A percentile compares a stretch with the other conserved stretches of the same genome.
phyloP scores from a whole-genome alignment of 2,797 vertebrate genomes.

The Sandelia bainsii region DNA sequence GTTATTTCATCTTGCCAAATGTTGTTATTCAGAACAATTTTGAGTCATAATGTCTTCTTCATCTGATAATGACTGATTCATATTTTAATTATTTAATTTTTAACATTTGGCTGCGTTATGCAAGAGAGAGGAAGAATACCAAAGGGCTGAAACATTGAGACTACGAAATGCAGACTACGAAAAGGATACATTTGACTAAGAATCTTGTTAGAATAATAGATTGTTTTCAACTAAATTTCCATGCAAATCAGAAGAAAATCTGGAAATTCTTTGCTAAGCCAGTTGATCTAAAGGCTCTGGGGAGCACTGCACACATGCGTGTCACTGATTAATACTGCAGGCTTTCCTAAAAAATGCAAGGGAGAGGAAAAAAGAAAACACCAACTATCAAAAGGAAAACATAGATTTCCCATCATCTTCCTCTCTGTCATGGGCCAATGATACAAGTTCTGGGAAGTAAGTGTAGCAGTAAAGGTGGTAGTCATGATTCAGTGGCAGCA shows the following conservation, averaged over 20 bases:
- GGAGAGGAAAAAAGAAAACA: slow-evolving; percentile 73
- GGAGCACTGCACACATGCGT: slow-evolving; percentile 63
- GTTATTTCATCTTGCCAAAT: slow-evolving; percentile 44
- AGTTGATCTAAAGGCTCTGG: slow-evolving; percentile 71
- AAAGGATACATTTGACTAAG: slow-evolving; percentile 29
- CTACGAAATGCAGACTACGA: slow-evolving; percentile 19
- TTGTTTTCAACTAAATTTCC: slow-evolving; percentile 60
- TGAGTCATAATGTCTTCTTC: slow-evolving; percentile 22
- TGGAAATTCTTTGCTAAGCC: slow-evolving; percentile 68
- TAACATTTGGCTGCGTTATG: slow-evolving; percentile 26
- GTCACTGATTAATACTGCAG: slow-evolving; percentile 77
- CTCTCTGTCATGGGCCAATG: slow-evolving; percentile 45
- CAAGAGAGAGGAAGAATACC: slow-evolving; percentile 35
- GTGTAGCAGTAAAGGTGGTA: slow-evolving; percentile 21
- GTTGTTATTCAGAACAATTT: slow-evolving; percentile 11
- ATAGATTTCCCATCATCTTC: slow-evolving; percentile 74
- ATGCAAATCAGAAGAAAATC: slow-evolving; percentile 65
- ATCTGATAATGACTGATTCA: slow-evolving; percentile 47
- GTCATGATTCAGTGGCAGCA: slow-evolving; percentile 46
- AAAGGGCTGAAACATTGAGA: slow-evolving; percentile 25
- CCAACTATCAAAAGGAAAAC: slow-evolving; percentile 78
- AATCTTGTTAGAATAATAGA: slow-evolving; percentile 46
- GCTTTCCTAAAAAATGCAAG: slow-evolving; percentile 73
- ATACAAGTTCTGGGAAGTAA: slow-evolving; percentile 69
- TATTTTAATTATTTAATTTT: slow-evolving; percentile 28